Conservation (phyloP, 2,113 vertebrate genomes). For the Rhinoptilus africanus region DNA sequence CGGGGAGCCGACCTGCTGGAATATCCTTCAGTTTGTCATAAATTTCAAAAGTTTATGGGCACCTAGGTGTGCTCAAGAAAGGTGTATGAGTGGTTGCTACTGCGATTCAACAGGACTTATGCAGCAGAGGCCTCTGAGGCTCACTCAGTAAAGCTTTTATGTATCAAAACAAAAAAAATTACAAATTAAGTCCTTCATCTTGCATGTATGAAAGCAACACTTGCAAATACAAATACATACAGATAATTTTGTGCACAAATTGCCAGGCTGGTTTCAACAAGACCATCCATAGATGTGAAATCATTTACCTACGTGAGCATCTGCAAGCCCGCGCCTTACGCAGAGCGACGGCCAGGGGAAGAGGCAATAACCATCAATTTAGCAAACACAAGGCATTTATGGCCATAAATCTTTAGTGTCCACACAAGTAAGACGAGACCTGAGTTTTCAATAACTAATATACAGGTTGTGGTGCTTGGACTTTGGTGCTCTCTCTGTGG, state of each 20-base stretch:
- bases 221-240: slow-evolving; percentile 6
- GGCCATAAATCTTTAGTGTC: not conserved
- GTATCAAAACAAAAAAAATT: not conserved
- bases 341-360: not conserved
- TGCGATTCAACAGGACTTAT: not conserved
- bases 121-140: not conserved
- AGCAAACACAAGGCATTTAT: not conserved
- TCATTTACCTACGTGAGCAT: not conserved
- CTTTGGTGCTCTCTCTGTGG: not conserved
- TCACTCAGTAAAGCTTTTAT: not conserved
- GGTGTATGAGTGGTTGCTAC: accelerated
- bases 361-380: not conserved
- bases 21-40: not conserved
- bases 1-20: not conserved
- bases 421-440: not conserved
- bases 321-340: not conserved
- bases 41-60: not conserved
- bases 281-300: not conserved
- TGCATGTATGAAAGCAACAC: not conserved
- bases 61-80: not conserved
- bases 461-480: not conserved
- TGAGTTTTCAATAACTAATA: not conserved
- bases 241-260: not conserved
- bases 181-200: slow-evolving; percentile 19
- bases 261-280: not conserved